These are phyloP conservation scores for Catostylus mosaicus DNA, from an alignment of 30 jellyfish, hydroid and myxozoan species.

Conservation along the genomic window DNA sequence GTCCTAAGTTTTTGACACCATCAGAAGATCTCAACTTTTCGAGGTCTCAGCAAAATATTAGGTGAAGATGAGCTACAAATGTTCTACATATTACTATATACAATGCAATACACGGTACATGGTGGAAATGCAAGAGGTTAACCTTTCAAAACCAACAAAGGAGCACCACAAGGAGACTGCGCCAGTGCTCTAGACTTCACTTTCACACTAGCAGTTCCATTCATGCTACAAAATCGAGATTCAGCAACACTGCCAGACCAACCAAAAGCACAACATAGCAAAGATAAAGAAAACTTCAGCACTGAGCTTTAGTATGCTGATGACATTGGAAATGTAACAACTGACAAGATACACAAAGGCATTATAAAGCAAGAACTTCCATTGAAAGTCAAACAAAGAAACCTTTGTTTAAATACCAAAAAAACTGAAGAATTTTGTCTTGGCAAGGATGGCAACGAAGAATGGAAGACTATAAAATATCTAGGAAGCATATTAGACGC, in stretches of 20 bases:
- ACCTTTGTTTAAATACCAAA: no score
- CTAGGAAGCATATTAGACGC: no score
- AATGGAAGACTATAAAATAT: no score
- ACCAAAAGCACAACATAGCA: not conserved
- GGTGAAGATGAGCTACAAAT: no score
- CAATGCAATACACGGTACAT: constrained; percentile 14
- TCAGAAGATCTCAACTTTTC: not conserved
- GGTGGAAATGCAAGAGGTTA: constrained; percentile 18
- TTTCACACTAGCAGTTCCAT: not conserved
- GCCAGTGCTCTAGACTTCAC: not conserved
- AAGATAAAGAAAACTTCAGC: constrained; percentile 4
- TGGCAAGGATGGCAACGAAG: no score
- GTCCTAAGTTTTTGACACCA: no score
- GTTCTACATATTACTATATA: not conserved
- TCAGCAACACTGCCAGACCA: constrained; percentile 7
- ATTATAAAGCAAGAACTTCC: no score
- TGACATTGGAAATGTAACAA: not conserved
- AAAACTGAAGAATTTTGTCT: no score
- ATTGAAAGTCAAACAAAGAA: no score
- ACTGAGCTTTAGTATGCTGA: not conserved
- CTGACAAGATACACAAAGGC: no score
- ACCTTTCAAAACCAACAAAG: no score
- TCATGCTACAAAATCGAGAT: no score
- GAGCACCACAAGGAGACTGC: constrained; percentile 23
- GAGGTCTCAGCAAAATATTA: not conserved